These are phyloP conservation scores for Dasysyrphus tricinctus DNA, from an alignment of 2,888 invertebrate genomes.

Conservation along the genomic window DNA sequence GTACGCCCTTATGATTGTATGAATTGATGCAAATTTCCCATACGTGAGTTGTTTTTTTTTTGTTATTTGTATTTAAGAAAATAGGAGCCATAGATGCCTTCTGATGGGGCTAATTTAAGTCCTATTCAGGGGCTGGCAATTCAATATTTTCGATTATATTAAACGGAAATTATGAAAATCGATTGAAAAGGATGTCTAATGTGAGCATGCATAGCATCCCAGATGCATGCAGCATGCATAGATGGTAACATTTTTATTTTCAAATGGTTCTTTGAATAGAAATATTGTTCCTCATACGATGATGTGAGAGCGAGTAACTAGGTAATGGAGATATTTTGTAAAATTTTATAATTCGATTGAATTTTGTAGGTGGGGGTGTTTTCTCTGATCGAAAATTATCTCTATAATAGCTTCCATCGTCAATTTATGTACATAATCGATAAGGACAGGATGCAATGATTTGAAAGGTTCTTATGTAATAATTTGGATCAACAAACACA, in stretches of 20 bases:
- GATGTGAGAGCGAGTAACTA: not conserved
- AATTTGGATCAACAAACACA: too few species aligned
- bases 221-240: not conserved
- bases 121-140: conserved; percentile 30
- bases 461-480: not conserved
- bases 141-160: conserved; percentile 47
- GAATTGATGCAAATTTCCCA: conserved; percentile 36
- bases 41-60: conserved; percentile 6
- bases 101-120: conserved; percentile 18
- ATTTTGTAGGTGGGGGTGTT: not conserved
- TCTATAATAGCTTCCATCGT: not conserved
- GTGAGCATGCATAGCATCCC: not conserved
- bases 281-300: not conserved
- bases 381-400: not conserved
- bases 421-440: not conserved
- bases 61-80: not conserved
- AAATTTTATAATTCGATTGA: conserved; percentile 1
- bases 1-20: conserved; percentile 4
- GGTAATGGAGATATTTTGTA: not conserved
- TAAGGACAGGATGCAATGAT: not conserved
- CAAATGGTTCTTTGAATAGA: not conserved
- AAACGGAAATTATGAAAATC: conserved; percentile 64
- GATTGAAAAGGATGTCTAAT: conserved; percentile 36
- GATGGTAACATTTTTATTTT: not conserved
- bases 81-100: not conserved